Percentiles rank a stretch among this genome's conserved stretches.
Evolutionary conservation across 2,888 invertebrate genomes (phyloP).

Genomic region (Melipona beecheii): DNA sequence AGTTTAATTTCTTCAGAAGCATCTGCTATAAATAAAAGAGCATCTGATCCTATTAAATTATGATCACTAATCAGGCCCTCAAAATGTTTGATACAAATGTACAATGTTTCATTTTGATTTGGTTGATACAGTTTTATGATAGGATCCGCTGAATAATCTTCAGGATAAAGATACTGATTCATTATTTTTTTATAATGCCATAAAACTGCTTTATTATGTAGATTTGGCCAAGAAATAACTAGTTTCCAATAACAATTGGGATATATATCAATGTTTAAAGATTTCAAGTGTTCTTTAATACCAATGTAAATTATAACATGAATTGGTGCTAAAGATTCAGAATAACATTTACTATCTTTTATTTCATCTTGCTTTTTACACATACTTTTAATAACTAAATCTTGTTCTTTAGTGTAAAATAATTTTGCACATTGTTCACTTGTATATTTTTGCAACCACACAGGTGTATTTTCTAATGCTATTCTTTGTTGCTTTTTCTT

Average conservation of each 20-base stretch:
- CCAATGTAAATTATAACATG: conserved; percentile 84
- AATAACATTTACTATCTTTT: conserved; percentile 17
- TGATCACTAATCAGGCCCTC: conserved; percentile 75
- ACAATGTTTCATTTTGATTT: conserved; percentile 76
- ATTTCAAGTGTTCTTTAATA: conserved; percentile 85
- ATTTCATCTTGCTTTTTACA: conserved; percentile 20
- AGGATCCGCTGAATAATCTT: conserved; percentile 76
- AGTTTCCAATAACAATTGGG: conserved; percentile 87
- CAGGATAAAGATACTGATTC: conserved; percentile 84
- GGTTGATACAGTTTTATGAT: conserved; percentile 77
- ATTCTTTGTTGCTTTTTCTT: conserved; percentile 84
- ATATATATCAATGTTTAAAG: conserved; percentile 83
- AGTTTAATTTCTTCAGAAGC: conserved; percentile 72
- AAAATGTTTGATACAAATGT: conserved; percentile 78
- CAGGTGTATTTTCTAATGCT: conserved; percentile 85
- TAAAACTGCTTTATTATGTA: conserved; percentile 83
- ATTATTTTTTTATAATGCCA: conserved; percentile 85
- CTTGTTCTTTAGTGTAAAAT: conserved; percentile 84
- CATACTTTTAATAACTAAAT: conserved; percentile 81
- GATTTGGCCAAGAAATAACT: conserved; percentile 86
- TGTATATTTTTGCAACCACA: conserved; percentile 85
- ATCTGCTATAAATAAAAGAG: conserved; percentile 76
- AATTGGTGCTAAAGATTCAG: conserved; percentile 80
- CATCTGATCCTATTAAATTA: conserved; percentile 77
- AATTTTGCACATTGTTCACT: conserved; percentile 83